A percentile compares a stretch with the other conserved stretches of the same genome.
Conservation (phyloP, 1,140 invertebrate species). For the Agrilus planipennis region DNA sequence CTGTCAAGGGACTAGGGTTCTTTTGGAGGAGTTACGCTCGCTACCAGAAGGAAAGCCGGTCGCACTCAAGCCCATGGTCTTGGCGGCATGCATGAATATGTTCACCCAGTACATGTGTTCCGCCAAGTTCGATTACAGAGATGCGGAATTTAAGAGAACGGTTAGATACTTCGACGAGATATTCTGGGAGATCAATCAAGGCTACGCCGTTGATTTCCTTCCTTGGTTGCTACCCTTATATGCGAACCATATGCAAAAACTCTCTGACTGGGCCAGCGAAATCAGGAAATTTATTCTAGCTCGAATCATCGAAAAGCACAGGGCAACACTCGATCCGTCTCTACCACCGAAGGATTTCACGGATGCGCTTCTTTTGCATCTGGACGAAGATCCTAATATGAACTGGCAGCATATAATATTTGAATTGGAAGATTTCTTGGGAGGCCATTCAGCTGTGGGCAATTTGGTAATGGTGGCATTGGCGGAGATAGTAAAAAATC, state of each 20-base stretch:
- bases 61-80: slow-evolving; percentile 49
- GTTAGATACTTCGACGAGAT: slow-evolving; percentile 69
- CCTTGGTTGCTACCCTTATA: slow-evolving; percentile 69
- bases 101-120: slow-evolving; percentile 79
- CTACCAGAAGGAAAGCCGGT: slow-evolving; percentile 32
- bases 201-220: slow-evolving; percentile 79
- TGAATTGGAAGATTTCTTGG: slow-evolving; percentile 74
- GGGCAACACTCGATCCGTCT: slow-evolving; percentile 41
- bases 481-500: slow-evolving; percentile 51
- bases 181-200: slow-evolving; percentile 84
- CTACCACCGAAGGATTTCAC: slow-evolving; percentile 55
- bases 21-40: slow-evolving; percentile 43
- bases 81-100: slow-evolving; percentile 66
- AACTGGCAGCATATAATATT: slow-evolving; percentile 63
- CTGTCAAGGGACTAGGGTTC: slow-evolving; percentile 42
- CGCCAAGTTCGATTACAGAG: slow-evolving; percentile 51
- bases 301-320: slow-evolving; percentile 53
- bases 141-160: slow-evolving; percentile 50
- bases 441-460: slow-evolving; percentile 75
- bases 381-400: slow-evolving; percentile 46
- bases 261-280: slow-evolving; percentile 52
- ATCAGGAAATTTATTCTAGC: slow-evolving; percentile 66
- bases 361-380: slow-evolving; percentile 56
- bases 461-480: slow-evolving; percentile 70
- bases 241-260: slow-evolving; percentile 50